These are phyloP conservation scores for Acanthochromis polyacanthus DNA, from an alignment of 2,113 vertebrate genomes.

Conservation along the genomic window DNA sequence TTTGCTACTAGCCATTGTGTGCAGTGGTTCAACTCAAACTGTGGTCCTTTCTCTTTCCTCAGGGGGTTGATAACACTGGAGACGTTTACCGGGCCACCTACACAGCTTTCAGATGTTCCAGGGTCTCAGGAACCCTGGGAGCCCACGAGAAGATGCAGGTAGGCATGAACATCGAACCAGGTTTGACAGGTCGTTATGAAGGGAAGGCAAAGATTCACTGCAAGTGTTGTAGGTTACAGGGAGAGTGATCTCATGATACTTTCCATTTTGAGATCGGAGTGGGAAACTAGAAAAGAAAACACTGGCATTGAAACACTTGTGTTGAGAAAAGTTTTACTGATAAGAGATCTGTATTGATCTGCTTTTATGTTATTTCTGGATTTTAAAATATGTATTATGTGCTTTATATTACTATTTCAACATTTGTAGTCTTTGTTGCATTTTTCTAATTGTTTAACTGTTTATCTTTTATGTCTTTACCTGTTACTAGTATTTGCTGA, in stretches of 20 bases:
- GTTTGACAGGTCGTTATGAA: background rate
- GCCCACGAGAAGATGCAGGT: constrained; percentile 88
- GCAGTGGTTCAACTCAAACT: constrained; percentile 5
- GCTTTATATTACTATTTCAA: too few relatives aligned
- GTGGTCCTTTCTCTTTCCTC: constrained; percentile 29
- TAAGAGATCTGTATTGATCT: too few relatives aligned
- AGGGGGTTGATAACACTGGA: constrained; percentile 90
- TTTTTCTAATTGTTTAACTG: too few relatives aligned
- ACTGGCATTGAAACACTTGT: background rate
- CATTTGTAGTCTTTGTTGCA: too few relatives aligned
- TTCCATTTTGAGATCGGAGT: background rate
- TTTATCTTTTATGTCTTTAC: too few relatives aligned
- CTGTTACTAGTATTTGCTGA: too few relatives aligned
- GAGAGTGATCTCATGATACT: background rate
- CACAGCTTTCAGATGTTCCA: constrained; percentile 90
- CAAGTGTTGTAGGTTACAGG: background rate
- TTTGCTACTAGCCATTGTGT: background rate
- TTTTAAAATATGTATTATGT: too few relatives aligned
- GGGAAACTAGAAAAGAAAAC: background rate
- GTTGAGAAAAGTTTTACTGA: too few relatives aligned
- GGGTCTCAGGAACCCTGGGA: constrained; percentile 88
- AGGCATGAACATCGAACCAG: background rate
- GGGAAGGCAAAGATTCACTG: background rate
- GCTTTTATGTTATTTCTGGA: too few relatives aligned
- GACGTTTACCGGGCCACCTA: constrained; percentile 92